A percentile compares a stretch with the other conserved stretches of the same genome.
phyloP scores from a whole-genome alignment of 1,140 invertebrate genomes.

The Chlorops oryzae region DNA sequence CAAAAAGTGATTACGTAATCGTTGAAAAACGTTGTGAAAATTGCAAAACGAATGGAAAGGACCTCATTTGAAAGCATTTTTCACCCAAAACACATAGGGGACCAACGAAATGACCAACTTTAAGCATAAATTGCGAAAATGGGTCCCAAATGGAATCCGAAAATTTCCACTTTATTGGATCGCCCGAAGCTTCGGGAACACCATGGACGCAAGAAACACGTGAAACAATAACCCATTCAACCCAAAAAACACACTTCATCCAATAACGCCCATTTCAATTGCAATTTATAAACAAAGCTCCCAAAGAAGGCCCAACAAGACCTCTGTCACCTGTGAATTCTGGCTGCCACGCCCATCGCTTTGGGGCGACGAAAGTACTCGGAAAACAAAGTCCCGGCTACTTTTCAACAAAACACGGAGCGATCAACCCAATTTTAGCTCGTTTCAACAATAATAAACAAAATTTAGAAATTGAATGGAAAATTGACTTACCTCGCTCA shows the following conservation, averaged over 20 bases:
- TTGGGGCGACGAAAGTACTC: no score
- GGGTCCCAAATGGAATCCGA: conserved; percentile 55
- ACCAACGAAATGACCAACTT: conserved; percentile 48
- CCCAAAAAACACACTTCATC: conserved; percentile 7
- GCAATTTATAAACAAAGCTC: conserved; percentile 3
- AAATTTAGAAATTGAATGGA: conserved; percentile 23
- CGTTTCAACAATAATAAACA: no score
- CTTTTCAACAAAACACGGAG: no score
- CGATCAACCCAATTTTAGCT: no score
- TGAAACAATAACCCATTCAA: conserved; percentile 32
- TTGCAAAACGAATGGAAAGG: conserved; percentile 23
- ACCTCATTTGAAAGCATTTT: conserved; percentile 29
- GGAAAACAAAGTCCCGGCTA: no score
- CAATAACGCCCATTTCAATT: background rate
- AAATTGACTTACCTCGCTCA: conserved; percentile 44
- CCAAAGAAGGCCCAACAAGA: no score
- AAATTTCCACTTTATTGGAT: conserved; percentile 48
- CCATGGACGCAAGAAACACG: conserved; percentile 20
- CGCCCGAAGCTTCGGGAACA: conserved; percentile 23
- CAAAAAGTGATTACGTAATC: conserved; percentile 42
- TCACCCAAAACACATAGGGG: conserved; percentile 28
- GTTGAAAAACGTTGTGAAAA: conserved; percentile 39
- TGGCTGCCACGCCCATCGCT: no score
- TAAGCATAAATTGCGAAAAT: conserved; percentile 66
- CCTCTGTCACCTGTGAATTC: no score